phyloP scores from a whole-genome alignment of 2,113 vertebrate genomes.

The Sinocyclocheilus rhinocerous region DNA sequence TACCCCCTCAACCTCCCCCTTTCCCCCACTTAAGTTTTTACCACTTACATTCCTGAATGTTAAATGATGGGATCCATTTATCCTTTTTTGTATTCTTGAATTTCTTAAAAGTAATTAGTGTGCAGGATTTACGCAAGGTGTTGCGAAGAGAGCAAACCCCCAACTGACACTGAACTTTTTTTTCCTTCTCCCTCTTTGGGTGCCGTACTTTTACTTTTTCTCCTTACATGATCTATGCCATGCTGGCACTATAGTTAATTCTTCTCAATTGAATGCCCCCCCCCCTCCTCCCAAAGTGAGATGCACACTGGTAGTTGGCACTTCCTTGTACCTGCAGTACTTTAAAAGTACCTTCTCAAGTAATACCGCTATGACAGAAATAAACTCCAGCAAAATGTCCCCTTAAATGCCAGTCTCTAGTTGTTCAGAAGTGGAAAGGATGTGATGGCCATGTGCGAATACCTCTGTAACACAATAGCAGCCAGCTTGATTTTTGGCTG shows the following conservation, averaged over 20 bases:
- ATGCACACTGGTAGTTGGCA: conserved; percentile 62
- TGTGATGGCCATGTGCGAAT: conserved; percentile 78
- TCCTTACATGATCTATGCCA: conserved; percentile 58
- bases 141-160: conserved; percentile 50
- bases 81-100: conserved; percentile 57
- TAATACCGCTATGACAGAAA: conserved; percentile 56
- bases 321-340: conserved; percentile 61
- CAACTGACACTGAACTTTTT: conserved; percentile 58
- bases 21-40: conserved; percentile 74
- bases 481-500: conserved; percentile 72
- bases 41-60: conserved; percentile 87
- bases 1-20: conserved; percentile 52
- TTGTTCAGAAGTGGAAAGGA: conserved; percentile 70
- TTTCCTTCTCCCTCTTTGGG: conserved; percentile 57
- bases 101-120: conserved; percentile 53
- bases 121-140: conserved; percentile 66
- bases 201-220: conserved; percentile 63
- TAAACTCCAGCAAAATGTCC: conserved; percentile 68
- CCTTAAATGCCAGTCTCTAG: conserved; percentile 68
- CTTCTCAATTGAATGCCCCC: conserved; percentile 36
- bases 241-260: conserved; percentile 52
- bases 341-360: conserved; percentile 62
- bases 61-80: conserved; percentile 75
- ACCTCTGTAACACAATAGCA: conserved; percentile 75
- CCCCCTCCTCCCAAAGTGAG: conserved; percentile 33